Conservation (phyloP, 2,113 vertebrate genomes). For the Macrotis lagotis region DNA sequence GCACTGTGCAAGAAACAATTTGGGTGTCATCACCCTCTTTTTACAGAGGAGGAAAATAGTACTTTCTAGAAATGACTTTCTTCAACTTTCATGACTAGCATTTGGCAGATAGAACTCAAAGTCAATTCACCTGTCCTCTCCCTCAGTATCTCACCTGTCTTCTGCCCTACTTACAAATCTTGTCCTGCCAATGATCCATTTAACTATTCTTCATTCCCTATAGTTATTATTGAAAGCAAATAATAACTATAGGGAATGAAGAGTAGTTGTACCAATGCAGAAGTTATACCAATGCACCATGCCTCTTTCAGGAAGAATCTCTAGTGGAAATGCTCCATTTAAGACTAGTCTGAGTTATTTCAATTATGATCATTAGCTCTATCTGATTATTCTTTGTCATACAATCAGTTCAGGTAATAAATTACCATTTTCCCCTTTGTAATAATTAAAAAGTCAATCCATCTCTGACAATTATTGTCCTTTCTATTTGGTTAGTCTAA, state of each 20-base stretch:
- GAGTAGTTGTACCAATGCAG: too few relatives aligned
- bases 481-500: constrained; percentile 68
- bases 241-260: too few relatives aligned
- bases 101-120: not conserved
- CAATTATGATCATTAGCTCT: constrained; percentile 76
- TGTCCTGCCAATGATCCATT: not conserved
- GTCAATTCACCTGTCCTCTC: not conserved
- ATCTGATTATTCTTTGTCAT: constrained; percentile 44
- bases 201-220: not conserved
- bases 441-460: constrained; percentile 78
- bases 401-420: constrained; percentile 57
- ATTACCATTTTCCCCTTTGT: constrained; percentile 75
- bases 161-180: not conserved
- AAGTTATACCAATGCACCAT: not conserved
- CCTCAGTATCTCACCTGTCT: not conserved
- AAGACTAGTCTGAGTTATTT: constrained; percentile 75
- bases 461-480: constrained; percentile 72
- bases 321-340: not conserved
- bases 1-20: not conserved
- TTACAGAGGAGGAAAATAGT: not conserved
- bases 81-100: not conserved
- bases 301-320: not conserved
- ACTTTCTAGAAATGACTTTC: not conserved
- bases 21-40: not conserved
- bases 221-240: not conserved